A percentile compares a stretch with the other conserved stretches of the same genome.
Evolutionary conservation across 2,797 vertebrate species (phyloP).

Genomic region (Centropyge bicolor): DNA sequence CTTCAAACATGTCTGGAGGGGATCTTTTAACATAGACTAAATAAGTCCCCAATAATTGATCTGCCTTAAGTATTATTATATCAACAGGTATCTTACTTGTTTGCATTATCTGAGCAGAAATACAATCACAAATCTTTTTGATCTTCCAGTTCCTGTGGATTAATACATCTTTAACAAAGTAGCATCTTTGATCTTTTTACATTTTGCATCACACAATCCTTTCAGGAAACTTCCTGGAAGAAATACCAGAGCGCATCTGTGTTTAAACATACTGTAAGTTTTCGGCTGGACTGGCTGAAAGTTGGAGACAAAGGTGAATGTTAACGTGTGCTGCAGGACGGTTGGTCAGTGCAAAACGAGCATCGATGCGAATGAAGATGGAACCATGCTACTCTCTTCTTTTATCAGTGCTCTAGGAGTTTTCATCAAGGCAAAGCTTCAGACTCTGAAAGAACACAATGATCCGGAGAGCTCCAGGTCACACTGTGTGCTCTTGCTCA

Average conservation of each 20-base stretch:
- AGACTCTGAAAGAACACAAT: slow-evolving; percentile 45
- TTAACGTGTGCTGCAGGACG: slow-evolving; percentile 9
- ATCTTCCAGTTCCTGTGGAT: not conserved
- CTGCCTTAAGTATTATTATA: not conserved
- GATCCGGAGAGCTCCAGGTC: slow-evolving; percentile 40
- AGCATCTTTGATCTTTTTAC: slow-evolving; percentile 2
- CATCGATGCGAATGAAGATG: slow-evolving; percentile 25
- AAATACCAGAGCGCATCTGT: not conserved
- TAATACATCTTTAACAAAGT: slow-evolving; percentile 9
- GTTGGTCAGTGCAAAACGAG: slow-evolving; percentile 31
- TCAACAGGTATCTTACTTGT: not conserved
- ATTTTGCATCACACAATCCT: not conserved
- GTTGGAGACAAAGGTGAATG: not conserved
- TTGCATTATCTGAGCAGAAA: not conserved
- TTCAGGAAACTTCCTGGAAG: not conserved
- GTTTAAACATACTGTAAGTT: not conserved
- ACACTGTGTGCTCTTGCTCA: slow-evolving; percentile 17
- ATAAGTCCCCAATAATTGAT: not conserved
- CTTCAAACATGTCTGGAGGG: not conserved
- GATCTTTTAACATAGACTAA: not conserved
- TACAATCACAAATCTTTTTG: not conserved
- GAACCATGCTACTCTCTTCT: slow-evolving; percentile 20
- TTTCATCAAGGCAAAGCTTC: slow-evolving; percentile 53
- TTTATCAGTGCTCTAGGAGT: slow-evolving; percentile 23
- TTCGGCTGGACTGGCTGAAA: not conserved